Percentiles rank a stretch among this genome's conserved stretches.
These are phyloP conservation scores for Selenia dentaria DNA, from an alignment of 2,888 invertebrate species.

Conservation along the genomic window DNA sequence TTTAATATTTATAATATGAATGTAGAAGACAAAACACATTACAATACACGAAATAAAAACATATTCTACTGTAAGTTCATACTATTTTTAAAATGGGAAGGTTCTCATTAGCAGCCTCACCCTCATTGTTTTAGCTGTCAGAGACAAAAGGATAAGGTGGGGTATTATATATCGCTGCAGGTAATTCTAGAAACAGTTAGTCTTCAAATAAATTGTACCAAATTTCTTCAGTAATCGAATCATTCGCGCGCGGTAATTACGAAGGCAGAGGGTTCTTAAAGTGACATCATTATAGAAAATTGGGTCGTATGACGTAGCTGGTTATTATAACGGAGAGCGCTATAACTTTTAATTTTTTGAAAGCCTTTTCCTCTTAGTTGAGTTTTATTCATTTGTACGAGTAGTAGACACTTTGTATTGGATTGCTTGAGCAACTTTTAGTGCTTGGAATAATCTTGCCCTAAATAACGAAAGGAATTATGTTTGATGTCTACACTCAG, in stretches of 20 bases:
- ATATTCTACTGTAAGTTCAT: background rate
- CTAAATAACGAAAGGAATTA: too few species aligned
- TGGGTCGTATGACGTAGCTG: conserved; percentile 4
- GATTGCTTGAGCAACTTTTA: background rate
- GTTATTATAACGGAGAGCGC: conserved; percentile 5
- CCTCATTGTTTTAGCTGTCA: conserved; percentile 16
- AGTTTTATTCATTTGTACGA: background rate
- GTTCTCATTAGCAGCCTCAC: conserved; percentile 21
- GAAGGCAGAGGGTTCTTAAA: conserved; percentile 11
- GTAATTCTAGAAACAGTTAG: conserved; percentile 19
- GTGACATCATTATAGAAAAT: conserved; percentile 17
- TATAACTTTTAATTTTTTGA: conserved; percentile 2
- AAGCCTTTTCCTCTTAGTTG: background rate
- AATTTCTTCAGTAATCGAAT: conserved; percentile 20
- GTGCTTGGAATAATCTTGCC: too few species aligned
- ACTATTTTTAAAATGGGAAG: conserved; percentile 1
- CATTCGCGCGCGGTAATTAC: conserved; percentile 16
- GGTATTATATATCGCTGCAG: conserved; percentile 6
- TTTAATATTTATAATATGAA: too few species aligned
- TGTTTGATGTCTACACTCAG: too few species aligned
- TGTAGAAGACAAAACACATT: too few species aligned
- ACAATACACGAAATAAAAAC: background rate
- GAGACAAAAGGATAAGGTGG: background rate
- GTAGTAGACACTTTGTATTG: background rate
- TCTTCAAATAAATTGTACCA: conserved; percentile 16